phyloP scores from a whole-genome alignment of 1,140 invertebrate genomes.

The Gonioctena quinquepunctata region DNA sequence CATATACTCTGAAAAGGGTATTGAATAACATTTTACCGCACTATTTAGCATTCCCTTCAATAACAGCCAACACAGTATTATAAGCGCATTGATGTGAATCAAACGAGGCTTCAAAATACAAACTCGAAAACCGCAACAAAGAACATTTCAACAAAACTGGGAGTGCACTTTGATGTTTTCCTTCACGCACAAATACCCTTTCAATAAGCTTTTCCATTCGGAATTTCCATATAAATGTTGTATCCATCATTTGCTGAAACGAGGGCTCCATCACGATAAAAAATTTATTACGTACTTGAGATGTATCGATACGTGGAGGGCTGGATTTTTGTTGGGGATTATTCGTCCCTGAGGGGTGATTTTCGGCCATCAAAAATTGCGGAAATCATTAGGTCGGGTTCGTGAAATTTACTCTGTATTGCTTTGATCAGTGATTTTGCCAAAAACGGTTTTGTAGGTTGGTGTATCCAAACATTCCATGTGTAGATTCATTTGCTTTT shows the following conservation, averaged over 20 bases:
- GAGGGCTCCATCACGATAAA: not conserved
- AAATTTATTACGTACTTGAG: not conserved
- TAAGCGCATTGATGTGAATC: too few species aligned
- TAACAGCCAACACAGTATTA: too few species aligned
- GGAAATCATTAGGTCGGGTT: slow-evolving; percentile 4
- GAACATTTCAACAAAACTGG: not conserved
- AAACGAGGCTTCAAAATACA: not conserved
- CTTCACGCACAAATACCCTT: not conserved
- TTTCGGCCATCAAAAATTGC: slow-evolving; percentile 3
- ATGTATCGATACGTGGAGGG: not conserved
- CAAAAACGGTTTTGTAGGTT: too few species aligned
- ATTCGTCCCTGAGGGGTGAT: not conserved
- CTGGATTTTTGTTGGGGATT: not conserved
- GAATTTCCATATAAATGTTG: slow-evolving; percentile 26
- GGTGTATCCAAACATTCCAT: too few species aligned
- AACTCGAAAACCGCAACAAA: not conserved
- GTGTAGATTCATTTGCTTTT: too few species aligned
- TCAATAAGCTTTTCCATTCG: slow-evolving; percentile 3
- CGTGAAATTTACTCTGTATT: slow-evolving; percentile 3
- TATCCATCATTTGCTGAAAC: slow-evolving; percentile 25
- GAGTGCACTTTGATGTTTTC: slow-evolving; percentile 24
- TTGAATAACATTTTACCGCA: too few species aligned
- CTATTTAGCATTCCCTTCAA: too few species aligned
- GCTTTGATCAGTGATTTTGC: too few species aligned
- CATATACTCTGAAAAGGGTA: too few species aligned